Evolutionary conservation across 2,888 invertebrate species (phyloP), one percentile per base, ranked within the genome.

Genomic region (Orthosia incerta): DNA sequence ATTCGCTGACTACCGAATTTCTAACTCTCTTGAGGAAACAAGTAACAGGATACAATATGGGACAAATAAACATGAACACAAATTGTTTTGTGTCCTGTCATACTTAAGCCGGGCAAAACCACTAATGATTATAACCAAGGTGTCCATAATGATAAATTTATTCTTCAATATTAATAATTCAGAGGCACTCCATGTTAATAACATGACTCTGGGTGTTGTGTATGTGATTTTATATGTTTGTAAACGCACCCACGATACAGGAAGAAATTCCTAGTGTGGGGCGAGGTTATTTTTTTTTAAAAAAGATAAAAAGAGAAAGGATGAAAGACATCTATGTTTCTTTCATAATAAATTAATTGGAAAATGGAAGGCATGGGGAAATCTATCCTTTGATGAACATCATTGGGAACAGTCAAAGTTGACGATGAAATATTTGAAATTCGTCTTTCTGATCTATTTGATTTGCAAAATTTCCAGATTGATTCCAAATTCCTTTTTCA

Each of bases 11-110:
- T 45, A 7, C 18, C 12, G 3, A 60, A 45, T 71, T 31, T 31
- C n/a, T 13, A 50, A 20, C 11, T 46, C 4, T 3, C n/a, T 50
- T 51, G 45, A 74, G 75, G 62, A 69, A 64, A 78, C 31, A 39
- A 7, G n/a, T 53, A 45, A 53, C 13, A 23, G n/a, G 55, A 59
- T 50, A 55, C 26, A 18, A 48, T 12, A 50, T 12, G 12, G 18
- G 7, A 12, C 7, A 62, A 4, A 2, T 5, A 31, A 31, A 55
- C 16, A 23, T 15, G 2, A 39, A 51, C 12, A 51, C 15, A 20
- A 3, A 18, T 45, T 50, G 12, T 18, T 50, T 67, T 12, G n/a
- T 31, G 0, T 46, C 20, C 45, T 16, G 48, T 46, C 13, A n/a
- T 57, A 55, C 45, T 53, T 16, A 39, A 4, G 45, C n/a, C 15